Percentiles rank a stretch among this genome's conserved stretches.
Evolutionary conservation across 2,888 invertebrate genomes (phyloP).

Genomic region (Plagiodera versicolora): DNA sequence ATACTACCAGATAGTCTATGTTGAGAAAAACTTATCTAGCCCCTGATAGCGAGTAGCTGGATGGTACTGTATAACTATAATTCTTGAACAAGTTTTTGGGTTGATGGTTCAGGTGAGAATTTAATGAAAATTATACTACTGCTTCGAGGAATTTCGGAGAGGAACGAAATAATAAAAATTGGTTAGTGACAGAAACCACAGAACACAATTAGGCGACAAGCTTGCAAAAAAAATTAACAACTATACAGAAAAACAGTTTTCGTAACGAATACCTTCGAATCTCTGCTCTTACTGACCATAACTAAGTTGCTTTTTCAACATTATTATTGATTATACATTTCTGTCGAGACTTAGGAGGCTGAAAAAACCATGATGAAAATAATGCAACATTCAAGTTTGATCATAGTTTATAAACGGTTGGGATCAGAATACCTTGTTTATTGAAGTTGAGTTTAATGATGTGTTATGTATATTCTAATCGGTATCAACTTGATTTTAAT

Average conservation of each 20-base stretch:
- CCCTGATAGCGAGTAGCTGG: conserved; percentile 38
- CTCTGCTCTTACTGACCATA: neutral
- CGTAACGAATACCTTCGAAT: neutral
- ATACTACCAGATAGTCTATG: conserved; percentile 19
- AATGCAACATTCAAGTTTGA: too few relatives aligned
- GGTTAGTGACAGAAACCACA: conserved; percentile 30
- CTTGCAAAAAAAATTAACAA: conserved; percentile 32
- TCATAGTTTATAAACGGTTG: too few relatives aligned
- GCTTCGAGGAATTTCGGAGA: neutral
- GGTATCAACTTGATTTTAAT: too few relatives aligned
- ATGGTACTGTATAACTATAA: conserved; percentile 48
- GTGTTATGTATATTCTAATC: too few relatives aligned
- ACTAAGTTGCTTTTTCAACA: neutral
- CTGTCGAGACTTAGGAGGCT: too few relatives aligned
- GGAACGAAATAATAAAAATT: conserved; percentile 15
- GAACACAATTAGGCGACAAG: conserved; percentile 40
- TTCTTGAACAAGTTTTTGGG: neutral
- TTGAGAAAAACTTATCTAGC: conserved; percentile 11
- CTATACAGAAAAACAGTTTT: conserved; percentile 6
- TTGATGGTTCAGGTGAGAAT: conserved; percentile 3
- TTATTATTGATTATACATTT: too few relatives aligned
- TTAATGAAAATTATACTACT: neutral
- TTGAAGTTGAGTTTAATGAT: too few relatives aligned
- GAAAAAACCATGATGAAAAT: too few relatives aligned
- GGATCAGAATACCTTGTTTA: too few relatives aligned